phyloP scores from a whole-genome alignment of 2,888 invertebrate species.

The Eristalis tenax region DNA sequence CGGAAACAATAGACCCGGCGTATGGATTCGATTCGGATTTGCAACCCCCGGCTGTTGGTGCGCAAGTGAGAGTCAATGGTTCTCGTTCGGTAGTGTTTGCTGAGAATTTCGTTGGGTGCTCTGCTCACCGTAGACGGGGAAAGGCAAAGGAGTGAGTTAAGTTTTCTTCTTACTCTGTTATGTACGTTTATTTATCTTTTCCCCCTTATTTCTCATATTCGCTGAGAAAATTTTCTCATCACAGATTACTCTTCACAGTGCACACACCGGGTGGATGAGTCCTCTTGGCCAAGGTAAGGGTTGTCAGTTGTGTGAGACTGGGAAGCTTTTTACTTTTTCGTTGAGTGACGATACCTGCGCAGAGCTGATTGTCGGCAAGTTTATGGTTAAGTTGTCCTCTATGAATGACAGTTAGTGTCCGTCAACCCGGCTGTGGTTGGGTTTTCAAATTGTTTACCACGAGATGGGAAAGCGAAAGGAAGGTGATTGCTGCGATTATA shows the following conservation, averaged over 20 bases:
- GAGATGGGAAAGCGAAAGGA: background rate
- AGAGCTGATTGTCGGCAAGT: conserved; percentile 40
- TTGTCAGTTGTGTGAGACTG: conserved; percentile 27
- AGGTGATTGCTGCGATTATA: background rate
- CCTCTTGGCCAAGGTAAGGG: conserved; percentile 45
- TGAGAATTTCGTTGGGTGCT: conserved; percentile 30
- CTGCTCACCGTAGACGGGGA: background rate
- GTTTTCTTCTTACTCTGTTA: conserved; percentile 40
- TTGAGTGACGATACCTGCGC: conserved; percentile 36
- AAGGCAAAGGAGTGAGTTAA: background rate
- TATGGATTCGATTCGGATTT: conserved; percentile 40
- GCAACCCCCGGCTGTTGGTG: conserved; percentile 54
- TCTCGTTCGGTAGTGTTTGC: conserved; percentile 16
- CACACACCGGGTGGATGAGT: background rate
- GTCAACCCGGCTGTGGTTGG: background rate
- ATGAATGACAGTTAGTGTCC: conserved; percentile 15
- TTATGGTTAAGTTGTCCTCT: conserved; percentile 30
- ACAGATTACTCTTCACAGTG: background rate
- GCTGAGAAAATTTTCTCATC: conserved; percentile 30
- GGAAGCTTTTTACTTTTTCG: conserved; percentile 38
- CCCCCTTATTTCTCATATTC: conserved; percentile 16
- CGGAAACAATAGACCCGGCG: conserved; percentile 27
- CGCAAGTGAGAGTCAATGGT: conserved; percentile 39
- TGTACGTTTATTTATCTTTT: conserved; percentile 1
- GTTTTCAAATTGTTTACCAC: background rate